Evolutionary conservation across 2,113 vertebrate genomes (phyloP).

Genomic region (Canis aureus): DNA sequence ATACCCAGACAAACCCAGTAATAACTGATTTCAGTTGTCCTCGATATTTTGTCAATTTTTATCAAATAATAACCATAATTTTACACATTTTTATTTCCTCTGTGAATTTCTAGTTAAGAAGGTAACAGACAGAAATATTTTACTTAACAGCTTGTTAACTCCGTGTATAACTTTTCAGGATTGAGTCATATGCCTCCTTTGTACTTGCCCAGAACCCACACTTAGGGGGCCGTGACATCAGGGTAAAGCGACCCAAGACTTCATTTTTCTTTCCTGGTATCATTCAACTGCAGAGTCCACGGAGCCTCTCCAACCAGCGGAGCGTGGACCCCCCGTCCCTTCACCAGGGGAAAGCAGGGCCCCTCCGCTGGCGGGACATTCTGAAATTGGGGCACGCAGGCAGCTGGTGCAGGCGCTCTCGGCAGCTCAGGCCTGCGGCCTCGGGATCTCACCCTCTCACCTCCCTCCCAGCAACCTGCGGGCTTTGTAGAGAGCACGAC

Average conservation of each 20-base stretch:
- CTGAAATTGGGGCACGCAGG: too few relatives aligned
- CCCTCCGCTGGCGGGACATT: too few relatives aligned
- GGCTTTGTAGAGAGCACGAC: rapidly evolving
- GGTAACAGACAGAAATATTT: background rate
- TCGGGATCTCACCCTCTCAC: background rate
- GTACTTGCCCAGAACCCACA: background rate
- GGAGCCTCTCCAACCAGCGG: too few relatives aligned
- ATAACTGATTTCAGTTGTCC: background rate
- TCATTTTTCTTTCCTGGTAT: background rate
- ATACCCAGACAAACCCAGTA: background rate
- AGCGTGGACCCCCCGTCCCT: rapidly evolving
- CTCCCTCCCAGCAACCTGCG: rapidly evolving
- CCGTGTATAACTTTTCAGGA: rapidly evolving
- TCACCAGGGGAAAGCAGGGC: background rate
- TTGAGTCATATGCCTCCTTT: background rate
- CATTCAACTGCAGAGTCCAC: background rate
- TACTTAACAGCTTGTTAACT: rapidly evolving
- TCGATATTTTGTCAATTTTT: background rate
- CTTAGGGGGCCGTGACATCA: rapidly evolving
- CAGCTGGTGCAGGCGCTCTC: rapidly evolving
- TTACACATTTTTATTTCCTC: background rate
- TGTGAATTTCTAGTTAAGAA: too few relatives aligned
- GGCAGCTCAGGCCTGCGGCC: background rate
- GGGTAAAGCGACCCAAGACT: rapidly evolving
- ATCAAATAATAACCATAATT: background rate